phyloP scores from a whole-genome alignment of 2,797 vertebrate species.

The Sebastes iracundus region DNA sequence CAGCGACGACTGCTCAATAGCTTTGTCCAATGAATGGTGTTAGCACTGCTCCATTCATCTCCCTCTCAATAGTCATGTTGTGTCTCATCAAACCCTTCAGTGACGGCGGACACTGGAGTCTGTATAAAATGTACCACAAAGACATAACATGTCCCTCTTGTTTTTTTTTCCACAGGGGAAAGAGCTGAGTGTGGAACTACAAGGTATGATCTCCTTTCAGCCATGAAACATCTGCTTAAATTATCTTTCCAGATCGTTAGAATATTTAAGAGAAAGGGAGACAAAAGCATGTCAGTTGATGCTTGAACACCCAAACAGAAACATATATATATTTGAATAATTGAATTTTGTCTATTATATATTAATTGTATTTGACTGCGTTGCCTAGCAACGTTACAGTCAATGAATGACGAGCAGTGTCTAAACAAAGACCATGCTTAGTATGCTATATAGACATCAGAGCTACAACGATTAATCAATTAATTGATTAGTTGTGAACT shows the following conservation, averaged over 20 bases:
- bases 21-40: conserved; percentile 68
- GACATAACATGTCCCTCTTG: conserved; percentile 53
- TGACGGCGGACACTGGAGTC: conserved; percentile 42
- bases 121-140: conserved; percentile 52
- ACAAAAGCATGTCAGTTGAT: neutral
- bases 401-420: neutral
- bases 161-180: conserved; percentile 87
- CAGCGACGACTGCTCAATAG: conserved; percentile 63
- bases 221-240: conserved; percentile 5
- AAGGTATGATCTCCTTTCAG: conserved; percentile 85
- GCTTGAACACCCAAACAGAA: neutral
- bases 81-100: conserved; percentile 59
- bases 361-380: neutral
- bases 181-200: conserved; percentile 96
- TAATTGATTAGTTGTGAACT: no score
- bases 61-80: conserved; percentile 66
- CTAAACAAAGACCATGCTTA: neutral
- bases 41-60: conserved; percentile 72
- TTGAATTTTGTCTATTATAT: neutral
- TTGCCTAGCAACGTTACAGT: neutral
- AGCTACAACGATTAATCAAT: neutral
- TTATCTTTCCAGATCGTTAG: neutral
- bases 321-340: neutral
- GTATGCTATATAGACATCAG: neutral
- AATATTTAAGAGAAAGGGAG: neutral